Base-by-base conservation (phyloP, 2,888 invertebrate genomes). In the Rhamphomyia laevipes region DNA sequence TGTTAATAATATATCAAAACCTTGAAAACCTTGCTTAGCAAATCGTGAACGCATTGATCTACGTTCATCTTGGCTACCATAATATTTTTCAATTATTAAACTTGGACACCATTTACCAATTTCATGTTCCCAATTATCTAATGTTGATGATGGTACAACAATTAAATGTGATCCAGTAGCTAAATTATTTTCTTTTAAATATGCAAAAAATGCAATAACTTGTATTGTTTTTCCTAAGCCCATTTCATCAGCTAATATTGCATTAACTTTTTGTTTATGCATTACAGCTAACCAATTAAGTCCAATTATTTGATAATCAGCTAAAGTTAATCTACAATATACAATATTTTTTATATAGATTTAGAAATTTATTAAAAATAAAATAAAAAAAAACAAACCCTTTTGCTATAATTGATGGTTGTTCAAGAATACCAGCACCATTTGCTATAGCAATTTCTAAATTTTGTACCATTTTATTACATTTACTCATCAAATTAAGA, bases 201-300 rank as follows among this genome's bases (percentile, higher is more conserved):
- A 86, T 0, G 92, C 87, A 1, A 94, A 74, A 70, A 93, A 93
- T 0, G 93, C 82, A 55, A 94, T 91, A n/a, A 92, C 84, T 68
- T 94, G 93, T 54, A 94, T 83, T 0, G 94, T 94, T 72, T 94
- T 94, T 5, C 93, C 93, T 3, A 94, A 73, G 1, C 93, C 93
- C 96, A 97, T 97, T 74, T 97, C 96, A 67, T 97, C 96, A 0
- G 95, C 96, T 54, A 97, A 73, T 60, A 97, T 95, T 1, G 93
- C 93, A 62, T 95, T 95, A 40, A 96, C 83, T 13, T 84, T 82
- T 61, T 93, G 88, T 52, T 82, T 80, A 67, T 93, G 86, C 70
- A 96, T 81, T 0, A 95, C 84, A 0, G 84, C 82, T 17, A 96
- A 72, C 95, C 95, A 96, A 68, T 95, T 95, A 1, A 96, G 73